Evolutionary conservation across 2,113 vertebrate species (phyloP), one percentile per base, ranked within the genome.

Genomic region (Otus sunia): DNA sequence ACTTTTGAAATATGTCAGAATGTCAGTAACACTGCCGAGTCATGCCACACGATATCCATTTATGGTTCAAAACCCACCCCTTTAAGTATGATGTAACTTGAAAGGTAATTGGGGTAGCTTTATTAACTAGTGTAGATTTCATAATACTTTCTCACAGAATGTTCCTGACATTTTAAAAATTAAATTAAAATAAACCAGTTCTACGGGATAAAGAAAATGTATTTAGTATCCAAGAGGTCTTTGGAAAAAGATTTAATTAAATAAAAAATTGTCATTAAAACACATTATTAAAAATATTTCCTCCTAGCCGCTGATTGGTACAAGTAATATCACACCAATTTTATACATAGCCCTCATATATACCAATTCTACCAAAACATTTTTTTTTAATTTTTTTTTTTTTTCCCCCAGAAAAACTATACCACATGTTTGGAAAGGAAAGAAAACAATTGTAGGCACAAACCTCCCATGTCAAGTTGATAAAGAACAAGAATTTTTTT

Each of bases 381-480:
- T 29, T 26, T 26, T 15, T 3, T 11, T n/a, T 20, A n/a, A n/a
- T n/a, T 39, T 39, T 32, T 12, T 16, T 21, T 37, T 45, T 34
- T 22, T 62, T 37, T 37, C 10, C 4, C 25, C 10, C 23, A 55
- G 5, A 81, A 71, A 77, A 59, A 20, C 11, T 49, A 34, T 43
- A 60, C 3, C 1, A 3, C 11, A 4, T 4, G 1, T 78, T 74
- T 71, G 12, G 14, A 78, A 72, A 55, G 3, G 25, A 69, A 79
- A 18, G 3, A n/a, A 88, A 91, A 94, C n/a, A 67, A n/a, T 4
- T 45, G 2, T 9, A 47, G 5, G 4, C 22, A 63, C 20, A 83
- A 26, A 2, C 0, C 2, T 63, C 3, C 1, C 1, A 26, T 0
- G 0, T 72, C 59, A 82, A 77, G 18, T 34, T 81, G 15, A 9